Percentiles rank a stretch among this genome's conserved stretches.
Conservation (phyloP, 2,113 vertebrate species). For the Labeo rohita region DNA sequence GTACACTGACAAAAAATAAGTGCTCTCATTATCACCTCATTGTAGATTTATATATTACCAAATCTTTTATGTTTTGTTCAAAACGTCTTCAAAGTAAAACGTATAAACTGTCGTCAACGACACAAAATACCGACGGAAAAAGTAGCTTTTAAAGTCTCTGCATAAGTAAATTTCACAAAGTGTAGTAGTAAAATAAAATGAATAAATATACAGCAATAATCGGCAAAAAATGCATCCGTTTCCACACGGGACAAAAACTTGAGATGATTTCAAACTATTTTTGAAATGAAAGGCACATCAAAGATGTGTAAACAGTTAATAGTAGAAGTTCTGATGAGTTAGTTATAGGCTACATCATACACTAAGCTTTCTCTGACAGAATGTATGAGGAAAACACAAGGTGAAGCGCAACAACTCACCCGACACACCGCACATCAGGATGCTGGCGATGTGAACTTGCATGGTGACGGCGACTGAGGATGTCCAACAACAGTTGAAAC, state of each 20-base stretch:
- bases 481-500: background rate
- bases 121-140: background rate
- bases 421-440: conserved; percentile 49
- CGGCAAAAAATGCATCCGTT: background rate
- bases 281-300: background rate
- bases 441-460: conserved; percentile 31
- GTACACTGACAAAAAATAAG: background rate
- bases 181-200: background rate
- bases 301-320: background rate
- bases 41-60: background rate
- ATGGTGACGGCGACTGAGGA: conserved; percentile 23
- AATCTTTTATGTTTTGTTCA: background rate
- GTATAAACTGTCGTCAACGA: background rate
- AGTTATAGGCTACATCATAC: background rate
- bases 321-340: background rate
- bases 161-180: background rate
- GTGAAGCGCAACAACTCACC: conserved; percentile 41
- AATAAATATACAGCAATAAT: background rate
- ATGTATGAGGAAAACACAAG: background rate
- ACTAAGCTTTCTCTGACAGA: background rate
- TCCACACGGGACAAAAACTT: background rate
- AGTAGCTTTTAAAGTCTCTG: background rate
- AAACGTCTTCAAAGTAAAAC: background rate
- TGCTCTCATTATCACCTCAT: background rate
- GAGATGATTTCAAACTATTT: no score